Evolutionary conservation across 2,797 vertebrate genomes (phyloP), one percentile per base, ranked within the genome.

Genomic region (Tapirus indicus): DNA sequence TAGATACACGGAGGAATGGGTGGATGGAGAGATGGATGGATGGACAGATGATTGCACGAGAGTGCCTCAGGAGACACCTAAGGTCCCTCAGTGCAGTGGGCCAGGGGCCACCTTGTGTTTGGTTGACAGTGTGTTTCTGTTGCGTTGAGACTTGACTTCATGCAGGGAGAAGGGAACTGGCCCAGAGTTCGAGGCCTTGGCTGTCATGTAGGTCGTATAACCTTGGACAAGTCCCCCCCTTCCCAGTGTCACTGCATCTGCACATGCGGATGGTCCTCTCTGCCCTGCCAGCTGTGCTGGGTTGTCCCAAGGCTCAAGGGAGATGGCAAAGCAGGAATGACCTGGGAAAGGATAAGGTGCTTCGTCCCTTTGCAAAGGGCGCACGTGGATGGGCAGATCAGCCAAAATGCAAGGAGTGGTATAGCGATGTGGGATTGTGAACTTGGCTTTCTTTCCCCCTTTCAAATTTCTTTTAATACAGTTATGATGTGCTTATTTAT

Each of bases 301-400:
- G 54, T 13, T 74, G 49, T 49, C 74, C 64, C 58, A 9, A 23
- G 85, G 92, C 75, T 54, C 71, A 62, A 41, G 66, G 62, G 72
- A 78, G 85, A 72, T 0, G 1, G 44, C 62, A 47, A 71, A 75
- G 41, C 35, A 88, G 85, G 60, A 38, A 32, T 41, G 21, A 32
- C 75, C 85, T 20, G 54, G 68, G 17, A 56, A 32, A 20, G 54
- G 66, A 11, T 8, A 1, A 17, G 35, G 79, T 0, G 2, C 47
- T 6, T 27, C 0, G 32, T 7, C n/a, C 47, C 82, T 54, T 25
- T 41, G 23, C 11, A 14, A 47, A 9, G 0, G 1, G 17, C 3
- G 0, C 2, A 2, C 7, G 1, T 1, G 25, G 18, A 21, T 0
- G 0, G 47, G 56, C 44, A 62, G 89, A 77, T n/a, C 32, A 0